Evolutionary conservation across 1,140 invertebrate species (phyloP).

Genomic region (Drosophila parvula): DNA sequence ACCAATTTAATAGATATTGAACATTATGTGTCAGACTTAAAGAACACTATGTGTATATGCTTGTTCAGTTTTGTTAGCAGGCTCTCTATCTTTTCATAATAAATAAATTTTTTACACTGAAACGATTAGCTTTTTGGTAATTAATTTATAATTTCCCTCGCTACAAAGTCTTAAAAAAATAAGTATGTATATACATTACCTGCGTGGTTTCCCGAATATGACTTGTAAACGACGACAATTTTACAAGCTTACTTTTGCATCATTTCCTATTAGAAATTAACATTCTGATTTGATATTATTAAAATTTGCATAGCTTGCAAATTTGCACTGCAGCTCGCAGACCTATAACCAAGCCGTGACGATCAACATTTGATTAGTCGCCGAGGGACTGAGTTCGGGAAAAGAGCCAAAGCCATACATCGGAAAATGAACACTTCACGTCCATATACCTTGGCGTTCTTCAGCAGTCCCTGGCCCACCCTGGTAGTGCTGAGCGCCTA

Average conservation of each 20-base stretch:
- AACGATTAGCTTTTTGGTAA: neutral
- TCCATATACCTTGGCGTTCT: neutral
- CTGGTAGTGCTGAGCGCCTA: neutral
- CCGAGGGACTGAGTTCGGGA: neutral
- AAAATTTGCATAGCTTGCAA: neutral
- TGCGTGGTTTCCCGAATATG: neutral
- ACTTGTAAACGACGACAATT: neutral
- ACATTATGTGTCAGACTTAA: no score
- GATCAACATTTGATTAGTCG: neutral
- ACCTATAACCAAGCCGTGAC: neutral
- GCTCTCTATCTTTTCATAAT: no score
- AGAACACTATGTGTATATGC: no score
- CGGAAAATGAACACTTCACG: neutral
- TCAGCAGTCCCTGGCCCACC: slow-evolving; percentile 1
- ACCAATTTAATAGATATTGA: no score
- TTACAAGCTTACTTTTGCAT: neutral
- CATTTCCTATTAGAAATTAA: neutral
- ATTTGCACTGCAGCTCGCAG: neutral
- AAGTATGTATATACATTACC: no score
- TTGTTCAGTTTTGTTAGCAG: no score
- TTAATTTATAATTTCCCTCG: neutral
- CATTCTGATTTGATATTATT: neutral
- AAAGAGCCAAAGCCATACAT: neutral
- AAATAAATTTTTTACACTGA: neutral
- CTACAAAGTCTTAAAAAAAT: no score